Conservation (phyloP, 64 coral and sea anemone genomes). For the Orbicella faveolata region DNA sequence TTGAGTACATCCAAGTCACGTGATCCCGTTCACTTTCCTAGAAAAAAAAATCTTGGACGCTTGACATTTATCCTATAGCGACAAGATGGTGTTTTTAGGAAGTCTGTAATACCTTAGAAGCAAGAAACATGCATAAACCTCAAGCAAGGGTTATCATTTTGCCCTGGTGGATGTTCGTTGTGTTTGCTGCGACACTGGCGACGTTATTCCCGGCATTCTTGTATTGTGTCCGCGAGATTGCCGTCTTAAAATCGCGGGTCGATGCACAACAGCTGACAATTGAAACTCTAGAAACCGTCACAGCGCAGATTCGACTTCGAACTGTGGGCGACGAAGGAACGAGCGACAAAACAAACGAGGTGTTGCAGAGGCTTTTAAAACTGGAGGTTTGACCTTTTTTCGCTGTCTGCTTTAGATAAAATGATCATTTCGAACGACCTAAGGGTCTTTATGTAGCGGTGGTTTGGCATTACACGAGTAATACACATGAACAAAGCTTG, state of each 20-base stretch:
- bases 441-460: not conserved
- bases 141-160: not conserved
- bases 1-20: constrained; percentile 5
- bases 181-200: not conserved
- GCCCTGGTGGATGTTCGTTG: not conserved
- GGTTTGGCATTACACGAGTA: not conserved
- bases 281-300: not conserved
- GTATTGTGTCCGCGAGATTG: constrained; percentile 30
- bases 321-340: not conserved
- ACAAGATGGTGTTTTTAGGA: constrained; percentile 22
- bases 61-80: not conserved
- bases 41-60: not conserved
- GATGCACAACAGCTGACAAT: constrained; percentile 27
- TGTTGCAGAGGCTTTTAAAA: not conserved
- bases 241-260: constrained; percentile 6
- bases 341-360: not conserved
- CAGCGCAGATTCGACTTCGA: constrained; percentile 17
- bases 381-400: not conserved
- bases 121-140: constrained; percentile 24
- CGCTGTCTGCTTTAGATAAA: not conserved
- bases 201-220: constrained; percentile 19
- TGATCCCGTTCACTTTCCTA: not conserved
- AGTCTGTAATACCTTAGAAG: not conserved
- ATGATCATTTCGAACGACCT: not conserved
- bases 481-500: not conserved